Percentiles rank a stretch among this genome's conserved stretches.
Conservation (phyloP, 2,888 invertebrate species). For the Agrotis exclamationis region DNA sequence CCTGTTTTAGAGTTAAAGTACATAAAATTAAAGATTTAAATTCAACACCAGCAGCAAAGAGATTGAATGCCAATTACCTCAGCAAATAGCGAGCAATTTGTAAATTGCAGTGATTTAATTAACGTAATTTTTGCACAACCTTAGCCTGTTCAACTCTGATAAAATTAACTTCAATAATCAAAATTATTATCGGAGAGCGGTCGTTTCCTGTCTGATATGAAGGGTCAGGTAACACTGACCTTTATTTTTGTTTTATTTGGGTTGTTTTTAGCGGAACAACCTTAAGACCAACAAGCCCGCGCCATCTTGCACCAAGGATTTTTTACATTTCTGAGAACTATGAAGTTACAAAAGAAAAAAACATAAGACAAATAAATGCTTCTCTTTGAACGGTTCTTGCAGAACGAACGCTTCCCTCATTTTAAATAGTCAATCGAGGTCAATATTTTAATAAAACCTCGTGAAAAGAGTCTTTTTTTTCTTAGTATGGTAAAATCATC, state of each 20-base stretch:
- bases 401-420: constrained; percentile 36
- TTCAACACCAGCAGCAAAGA: neutral
- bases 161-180: constrained; percentile 28
- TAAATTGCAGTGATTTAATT: constrained; percentile 27
- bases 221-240: constrained; percentile 47
- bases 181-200: constrained; percentile 20
- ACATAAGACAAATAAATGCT: constrained; percentile 11
- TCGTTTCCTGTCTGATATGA: constrained; percentile 45
- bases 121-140: constrained; percentile 36
- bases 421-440: constrained; percentile 46
- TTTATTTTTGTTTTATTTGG: constrained; percentile 44
- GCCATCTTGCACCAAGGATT: constrained; percentile 14
- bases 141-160: constrained; percentile 38
- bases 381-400: constrained; percentile 22
- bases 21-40: constrained; percentile 11
- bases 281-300: neutral
- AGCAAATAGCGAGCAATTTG: constrained; percentile 25
- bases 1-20: no score
- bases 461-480: constrained; percentile 30
- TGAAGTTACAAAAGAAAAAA: constrained; percentile 24
- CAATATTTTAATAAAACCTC: constrained; percentile 44
- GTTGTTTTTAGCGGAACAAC: constrained; percentile 12
- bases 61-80: constrained; percentile 16
- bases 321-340: constrained; percentile 26
- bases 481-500: no score